These are phyloP conservation scores for Leptinotarsa haldemani DNA, from an alignment of 2,888 invertebrate species.

Conservation along the genomic window DNA sequence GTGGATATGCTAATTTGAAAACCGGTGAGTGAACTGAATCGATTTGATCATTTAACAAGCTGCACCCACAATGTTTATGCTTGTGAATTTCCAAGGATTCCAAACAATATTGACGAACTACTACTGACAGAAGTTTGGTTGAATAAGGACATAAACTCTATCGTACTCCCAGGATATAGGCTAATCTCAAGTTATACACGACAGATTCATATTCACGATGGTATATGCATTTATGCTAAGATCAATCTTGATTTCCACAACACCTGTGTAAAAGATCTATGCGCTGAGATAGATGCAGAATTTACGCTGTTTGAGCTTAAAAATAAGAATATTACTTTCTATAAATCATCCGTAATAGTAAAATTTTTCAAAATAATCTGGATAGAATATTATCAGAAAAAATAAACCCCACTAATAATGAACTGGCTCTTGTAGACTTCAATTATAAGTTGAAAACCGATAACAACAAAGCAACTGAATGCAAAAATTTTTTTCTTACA, in stretches of 20 bases:
- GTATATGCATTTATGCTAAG: conserved; percentile 21
- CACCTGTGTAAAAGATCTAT: neutral
- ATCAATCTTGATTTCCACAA: conserved; percentile 13
- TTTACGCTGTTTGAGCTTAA: neutral
- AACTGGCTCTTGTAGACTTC: no score
- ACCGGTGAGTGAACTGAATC: no score
- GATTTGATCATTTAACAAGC: no score
- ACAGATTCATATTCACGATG: conserved; percentile 14
- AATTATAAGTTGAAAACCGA: neutral
- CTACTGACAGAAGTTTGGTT: conserved; percentile 17
- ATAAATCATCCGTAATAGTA: neutral
- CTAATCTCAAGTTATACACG: conserved; percentile 10
- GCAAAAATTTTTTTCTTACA: neutral
- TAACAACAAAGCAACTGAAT: neutral
- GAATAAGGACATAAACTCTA: conserved; percentile 13
- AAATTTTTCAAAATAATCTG: neutral
- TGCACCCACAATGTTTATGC: no score
- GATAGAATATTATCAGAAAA: conserved; percentile 1
- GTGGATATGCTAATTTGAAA: no score
- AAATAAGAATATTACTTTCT: neutral
- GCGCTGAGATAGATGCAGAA: conserved; percentile 18
- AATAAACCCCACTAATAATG: neutral
- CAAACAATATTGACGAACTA: neutral
- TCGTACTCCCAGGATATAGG: conserved; percentile 18
- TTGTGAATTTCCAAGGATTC: no score